phyloP scores from a whole-genome alignment of 2,113 vertebrate species.

The Vidua chalybeata region DNA sequence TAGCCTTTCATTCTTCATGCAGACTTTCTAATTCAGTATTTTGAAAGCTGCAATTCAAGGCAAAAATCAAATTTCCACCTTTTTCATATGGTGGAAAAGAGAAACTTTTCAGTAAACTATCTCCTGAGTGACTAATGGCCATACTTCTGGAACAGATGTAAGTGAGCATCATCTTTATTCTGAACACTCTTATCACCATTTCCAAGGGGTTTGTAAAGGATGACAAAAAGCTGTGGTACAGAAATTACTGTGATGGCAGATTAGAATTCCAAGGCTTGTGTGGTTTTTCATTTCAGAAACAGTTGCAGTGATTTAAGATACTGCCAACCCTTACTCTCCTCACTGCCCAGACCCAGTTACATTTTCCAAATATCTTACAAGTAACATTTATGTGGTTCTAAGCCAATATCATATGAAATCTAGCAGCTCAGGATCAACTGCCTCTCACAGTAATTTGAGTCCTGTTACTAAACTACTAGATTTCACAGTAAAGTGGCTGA shows the following conservation, averaged over 20 bases:
- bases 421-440: neutral
- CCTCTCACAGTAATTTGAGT: neutral
- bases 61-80: neutral
- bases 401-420: neutral
- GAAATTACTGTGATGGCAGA: neutral
- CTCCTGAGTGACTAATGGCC: neutral
- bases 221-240: neutral
- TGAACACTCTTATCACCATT: neutral
- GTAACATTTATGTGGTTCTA: neutral
- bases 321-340: neutral
- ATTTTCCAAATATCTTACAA: neutral
- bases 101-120: neutral
- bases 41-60: neutral
- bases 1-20: neutral
- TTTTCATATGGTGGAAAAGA: neutral
- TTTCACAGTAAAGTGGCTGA: neutral
- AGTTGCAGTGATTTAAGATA: neutral
- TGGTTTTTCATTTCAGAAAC: neutral
- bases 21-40: neutral
- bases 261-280: neutral
- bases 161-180: neutral
- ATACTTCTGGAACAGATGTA: neutral
- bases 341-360: neutral
- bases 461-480: neutral
- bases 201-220: neutral